Evolutionary conservation across 2,113 vertebrate genomes (phyloP), one percentile per base, ranked within the genome.

Genomic region (Labeo rohita): DNA sequence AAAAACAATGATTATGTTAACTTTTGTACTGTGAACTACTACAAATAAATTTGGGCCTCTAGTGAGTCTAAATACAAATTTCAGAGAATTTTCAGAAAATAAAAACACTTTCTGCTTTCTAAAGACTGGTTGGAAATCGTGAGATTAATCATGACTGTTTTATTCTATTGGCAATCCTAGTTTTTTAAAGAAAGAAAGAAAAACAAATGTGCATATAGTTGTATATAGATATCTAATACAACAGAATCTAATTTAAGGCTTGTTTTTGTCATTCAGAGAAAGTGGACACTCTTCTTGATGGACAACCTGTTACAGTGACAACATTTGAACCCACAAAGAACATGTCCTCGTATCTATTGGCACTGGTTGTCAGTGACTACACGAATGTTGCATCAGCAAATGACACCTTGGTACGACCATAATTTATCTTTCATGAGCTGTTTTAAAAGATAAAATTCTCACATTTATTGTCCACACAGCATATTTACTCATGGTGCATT

Each of bases 291-390:
- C 16, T 0, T 0, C 16, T 93, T 0, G 0, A 86, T 0, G 85
- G 73, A 4, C 0, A 21, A 2, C 0, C 0, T 0, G 95, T 96
- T 93, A 92, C 0, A 0, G 0, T 89, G 87, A 97, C 96, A 0
- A 63, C 18, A 5, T 99, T 98, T 21, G 0, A 94, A 0, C 88
- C 93, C 50, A 97, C 97, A 0, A 89, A 94, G 72, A 95, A 36
- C 49, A 99, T 98, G 97, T 98, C 98, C 68, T 96, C 96, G 0
- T 99, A 98, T 89, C 92, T 99, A 36, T 89, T 98, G 89, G 97
- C 96, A 72, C 95, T 96, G 85, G 94, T 98, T 0, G 91, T 99
- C 88, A 96, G 94, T 36, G 91, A 97, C 90, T 99, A 95, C 66
- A 0, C 0, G 0, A 0, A 0, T 0, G 2, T 93, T 72, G 0